Conservation (phyloP, 1,140 invertebrate genomes). For the Schmidtea mediterranea region DNA sequence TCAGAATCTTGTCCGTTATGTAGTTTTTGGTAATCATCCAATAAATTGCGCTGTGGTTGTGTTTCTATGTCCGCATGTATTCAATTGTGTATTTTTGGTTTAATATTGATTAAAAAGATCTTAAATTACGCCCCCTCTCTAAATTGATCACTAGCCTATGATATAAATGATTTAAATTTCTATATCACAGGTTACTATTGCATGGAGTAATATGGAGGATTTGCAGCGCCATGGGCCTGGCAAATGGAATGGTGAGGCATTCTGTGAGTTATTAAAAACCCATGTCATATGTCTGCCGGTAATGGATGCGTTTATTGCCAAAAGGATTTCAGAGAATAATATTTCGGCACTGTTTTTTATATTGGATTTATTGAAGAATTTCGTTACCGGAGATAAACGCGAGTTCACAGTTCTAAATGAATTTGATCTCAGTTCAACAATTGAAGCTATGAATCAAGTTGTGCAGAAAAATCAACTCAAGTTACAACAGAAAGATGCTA, state of each 20-base stretch:
- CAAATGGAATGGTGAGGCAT: conserved; percentile 6
- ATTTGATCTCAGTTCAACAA: conserved; percentile 2
- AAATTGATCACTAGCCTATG: too few relatives aligned
- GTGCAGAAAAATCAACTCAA: too few relatives aligned
- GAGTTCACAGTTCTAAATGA: conserved; percentile 5
- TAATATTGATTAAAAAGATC: too few relatives aligned
- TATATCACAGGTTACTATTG: not conserved
- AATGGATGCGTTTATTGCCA: conserved; percentile 38
- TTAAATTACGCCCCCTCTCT: too few relatives aligned
- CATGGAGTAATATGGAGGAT: not conserved
- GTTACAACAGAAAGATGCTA: too few relatives aligned
- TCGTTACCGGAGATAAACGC: not conserved
- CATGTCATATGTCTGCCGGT: not conserved
- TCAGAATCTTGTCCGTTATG: too few relatives aligned
- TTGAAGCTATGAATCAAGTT: not conserved
- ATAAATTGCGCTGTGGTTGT: too few relatives aligned
- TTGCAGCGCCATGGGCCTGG: not conserved
- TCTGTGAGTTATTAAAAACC: conserved; percentile 3
- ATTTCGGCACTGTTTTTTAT: conserved; percentile 31
- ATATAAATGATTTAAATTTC: too few relatives aligned
- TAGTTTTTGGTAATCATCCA: too few relatives aligned
- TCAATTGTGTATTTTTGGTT: too few relatives aligned
- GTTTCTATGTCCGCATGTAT: too few relatives aligned
- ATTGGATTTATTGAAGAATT: conserved; percentile 1
- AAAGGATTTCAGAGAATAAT: conserved; percentile 42